Conservation (phyloP, 2,797 vertebrate genomes). For the Adelosebastes latens region DNA sequence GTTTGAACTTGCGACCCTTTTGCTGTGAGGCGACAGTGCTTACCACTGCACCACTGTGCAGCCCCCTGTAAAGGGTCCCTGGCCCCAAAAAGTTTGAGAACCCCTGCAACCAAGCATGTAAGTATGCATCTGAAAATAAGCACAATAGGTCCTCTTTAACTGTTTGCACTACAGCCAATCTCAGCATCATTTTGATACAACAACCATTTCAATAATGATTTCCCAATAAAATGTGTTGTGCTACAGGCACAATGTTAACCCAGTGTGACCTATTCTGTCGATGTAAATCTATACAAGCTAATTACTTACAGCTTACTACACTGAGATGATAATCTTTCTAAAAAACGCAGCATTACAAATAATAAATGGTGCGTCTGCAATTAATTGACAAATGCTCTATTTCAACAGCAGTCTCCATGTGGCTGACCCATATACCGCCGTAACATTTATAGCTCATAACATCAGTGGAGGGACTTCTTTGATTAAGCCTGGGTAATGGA, state of each 20-base stretch:
- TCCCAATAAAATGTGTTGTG: neutral
- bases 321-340: neutral
- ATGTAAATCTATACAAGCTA: conserved; percentile 6
- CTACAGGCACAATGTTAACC: neutral
- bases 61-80: too few relatives aligned
- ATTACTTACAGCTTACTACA: neutral
- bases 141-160: neutral
- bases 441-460: conserved; percentile 71
- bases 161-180: neutral
- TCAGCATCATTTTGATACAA: neutral
- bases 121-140: neutral
- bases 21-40: too few relatives aligned
- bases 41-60: too few relatives aligned
- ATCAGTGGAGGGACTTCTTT: conserved; percentile 71
- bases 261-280: neutral
- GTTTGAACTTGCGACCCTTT: too few relatives aligned
- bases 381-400: conserved; percentile 42
- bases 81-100: too few relatives aligned
- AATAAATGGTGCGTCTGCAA: conserved; percentile 23
- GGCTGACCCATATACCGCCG: conserved; percentile 56
- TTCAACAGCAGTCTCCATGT: conserved; percentile 37
- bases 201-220: neutral
- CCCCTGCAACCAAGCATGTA: too few relatives aligned
- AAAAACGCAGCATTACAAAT: neutral
- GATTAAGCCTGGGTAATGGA: conserved; percentile 77